Evolutionary conservation across 2,113 vertebrate genomes (phyloP).

Genomic region (Struthidea cinerea): DNA sequence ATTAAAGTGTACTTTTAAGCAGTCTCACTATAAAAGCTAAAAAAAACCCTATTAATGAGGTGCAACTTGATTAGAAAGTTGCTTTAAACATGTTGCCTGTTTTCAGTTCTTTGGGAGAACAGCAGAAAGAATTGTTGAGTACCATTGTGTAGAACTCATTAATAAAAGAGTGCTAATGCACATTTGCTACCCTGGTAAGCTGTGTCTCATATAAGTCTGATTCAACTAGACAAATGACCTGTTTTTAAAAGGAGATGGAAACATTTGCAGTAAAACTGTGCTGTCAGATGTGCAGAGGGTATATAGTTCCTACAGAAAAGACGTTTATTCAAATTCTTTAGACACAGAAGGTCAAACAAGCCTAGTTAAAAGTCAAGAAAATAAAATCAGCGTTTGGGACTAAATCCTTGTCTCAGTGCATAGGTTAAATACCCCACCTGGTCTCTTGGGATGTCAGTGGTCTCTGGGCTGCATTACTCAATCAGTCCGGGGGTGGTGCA

Average conservation of each 20-base stretch:
- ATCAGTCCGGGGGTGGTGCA: not conserved
- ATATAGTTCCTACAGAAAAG: not conserved
- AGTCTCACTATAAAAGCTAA: not conserved
- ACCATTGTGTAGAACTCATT: constrained; percentile 51
- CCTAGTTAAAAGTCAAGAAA: constrained; percentile 51
- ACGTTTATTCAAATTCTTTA: constrained; percentile 55
- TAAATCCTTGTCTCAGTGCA: not conserved
- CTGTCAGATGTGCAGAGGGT: not conserved
- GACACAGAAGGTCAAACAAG: constrained; percentile 59
- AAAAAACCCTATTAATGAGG: constrained; percentile 2
- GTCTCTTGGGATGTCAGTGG: not conserved
- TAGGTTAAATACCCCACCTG: not conserved
- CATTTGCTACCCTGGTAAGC: constrained; percentile 10
- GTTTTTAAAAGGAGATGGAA: constrained; percentile 56
- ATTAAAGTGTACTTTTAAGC: constrained; percentile 13
- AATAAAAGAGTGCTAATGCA: constrained; percentile 32
- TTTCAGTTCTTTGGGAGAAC: not conserved
- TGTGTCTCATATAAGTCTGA: constrained; percentile 21
- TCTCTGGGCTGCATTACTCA: not conserved
- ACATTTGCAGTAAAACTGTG: constrained; percentile 20
- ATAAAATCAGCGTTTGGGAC: not conserved
- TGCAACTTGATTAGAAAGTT: constrained; percentile 49
- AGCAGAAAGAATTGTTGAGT: not conserved
- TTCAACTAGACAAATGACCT: constrained; percentile 50
- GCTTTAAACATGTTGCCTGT: not conserved